Evolutionary conservation across 2,113 vertebrate genomes (phyloP), one percentile per base, ranked within the genome.

Genomic region (Psephotus haematonotus): DNA sequence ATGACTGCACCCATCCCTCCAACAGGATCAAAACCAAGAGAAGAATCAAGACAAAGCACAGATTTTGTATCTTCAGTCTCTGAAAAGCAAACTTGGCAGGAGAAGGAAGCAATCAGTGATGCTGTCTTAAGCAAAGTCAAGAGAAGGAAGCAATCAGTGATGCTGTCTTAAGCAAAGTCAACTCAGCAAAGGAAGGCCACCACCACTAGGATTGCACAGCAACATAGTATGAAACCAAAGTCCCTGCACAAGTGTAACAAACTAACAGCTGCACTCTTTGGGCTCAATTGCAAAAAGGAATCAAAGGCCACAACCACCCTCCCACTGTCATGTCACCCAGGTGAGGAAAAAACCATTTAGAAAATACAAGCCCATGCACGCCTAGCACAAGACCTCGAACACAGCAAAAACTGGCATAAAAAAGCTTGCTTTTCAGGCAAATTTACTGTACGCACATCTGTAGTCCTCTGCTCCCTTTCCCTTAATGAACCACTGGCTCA

Each of bases 161-260:
- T 10, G 17, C 10, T 0, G 1, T 31, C 55, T 65, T 62, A 35
- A 64, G 25, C 27, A 50, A 75, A 86, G 50, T 41, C 27, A 67
- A 67, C n/a, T 67, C 19, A 47, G 13, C 31, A 74, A 52, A 86
- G 24, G 23, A 85, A 39, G 9, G 74, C 13, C 19, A 63, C 43
- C 11, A 29, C n/a, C 0, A 0, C 46, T 27, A 70, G 17, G 9
- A 9, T 29, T 53, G n/a, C 25, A 84, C 3, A 52, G 13, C 4
- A 3, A 77, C 29, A 41, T 0, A 25, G 10, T 4, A 39, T 7
- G 9, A 50, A 89, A 22, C 23, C 35, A 76, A 39, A 70, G 50
- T 11, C 50, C 33, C 20, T 23, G 33, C 27, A 41, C 1, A 11
- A 3, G 3, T 22, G 4, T 46, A 55, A 84, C 23, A 60, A 43